These are phyloP conservation scores for Crocuta crocuta DNA, from an alignment of 2,113 vertebrate species.

Conservation along the genomic window DNA sequence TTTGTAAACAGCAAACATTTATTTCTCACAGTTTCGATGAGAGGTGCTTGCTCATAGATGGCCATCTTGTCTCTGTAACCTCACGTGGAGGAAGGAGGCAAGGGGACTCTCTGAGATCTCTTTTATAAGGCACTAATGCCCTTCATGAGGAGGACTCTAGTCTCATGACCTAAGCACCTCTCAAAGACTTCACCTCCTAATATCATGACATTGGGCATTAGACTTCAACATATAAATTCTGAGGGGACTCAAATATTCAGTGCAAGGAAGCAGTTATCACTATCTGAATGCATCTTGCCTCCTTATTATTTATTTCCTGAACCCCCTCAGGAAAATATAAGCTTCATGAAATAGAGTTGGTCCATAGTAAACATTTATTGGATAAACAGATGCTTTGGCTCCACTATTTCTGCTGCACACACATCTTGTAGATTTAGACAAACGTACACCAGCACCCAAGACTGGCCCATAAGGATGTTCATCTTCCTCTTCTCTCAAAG, in stretches of 20 bases:
- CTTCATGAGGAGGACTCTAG: background rate
- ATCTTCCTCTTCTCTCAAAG: background rate
- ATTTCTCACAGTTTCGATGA: background rate
- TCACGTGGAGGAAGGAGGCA: background rate
- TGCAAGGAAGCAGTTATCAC: background rate
- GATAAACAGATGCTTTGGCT: background rate
- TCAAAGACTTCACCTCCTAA: background rate
- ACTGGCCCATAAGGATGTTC: background rate
- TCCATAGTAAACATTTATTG: constrained; percentile 37
- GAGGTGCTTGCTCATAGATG: background rate
- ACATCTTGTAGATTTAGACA: background rate
- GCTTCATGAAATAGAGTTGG: background rate
- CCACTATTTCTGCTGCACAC: background rate
- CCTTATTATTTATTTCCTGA: background rate
- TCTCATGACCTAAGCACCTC: background rate
- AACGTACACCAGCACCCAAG: background rate
- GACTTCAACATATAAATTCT: background rate
- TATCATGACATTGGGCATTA: background rate
- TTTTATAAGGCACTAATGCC: background rate
- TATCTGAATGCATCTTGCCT: constrained; percentile 35
- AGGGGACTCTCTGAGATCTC: background rate
- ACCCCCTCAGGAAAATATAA: background rate
- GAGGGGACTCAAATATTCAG: background rate
- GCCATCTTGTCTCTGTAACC: background rate
- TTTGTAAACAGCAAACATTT: background rate